Percentiles rank a stretch among this genome's conserved stretches.
Evolutionary conservation across 1,140 invertebrate genomes (phyloP).

Genomic region (Listronotus bonariensis): DNA sequence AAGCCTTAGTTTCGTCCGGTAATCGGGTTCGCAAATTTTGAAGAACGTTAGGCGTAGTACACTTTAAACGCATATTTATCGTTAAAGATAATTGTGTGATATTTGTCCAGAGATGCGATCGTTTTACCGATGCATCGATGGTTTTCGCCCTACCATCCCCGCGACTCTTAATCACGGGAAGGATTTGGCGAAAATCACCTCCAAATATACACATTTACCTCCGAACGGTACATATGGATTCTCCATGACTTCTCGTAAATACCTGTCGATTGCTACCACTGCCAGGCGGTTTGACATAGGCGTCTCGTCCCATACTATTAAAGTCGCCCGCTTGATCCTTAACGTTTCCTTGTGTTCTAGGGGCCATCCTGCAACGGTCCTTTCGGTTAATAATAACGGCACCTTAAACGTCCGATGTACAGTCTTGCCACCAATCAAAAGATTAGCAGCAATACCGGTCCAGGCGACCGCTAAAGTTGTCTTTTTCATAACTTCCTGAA

Average conservation of each 20-base stretch:
- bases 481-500: constrained; percentile 3
- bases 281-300: constrained; percentile 44
- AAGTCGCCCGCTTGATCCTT: not conserved
- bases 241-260: constrained; percentile 36
- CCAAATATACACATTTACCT: constrained; percentile 46
- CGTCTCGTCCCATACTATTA: constrained; percentile 51
- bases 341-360: not conserved
- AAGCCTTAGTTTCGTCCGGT: too few relatives aligned
- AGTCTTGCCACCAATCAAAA: constrained; percentile 44
- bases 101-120: not conserved
- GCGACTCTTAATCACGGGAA: constrained; percentile 33
- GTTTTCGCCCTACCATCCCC: too few relatives aligned
- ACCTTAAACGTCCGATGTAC: constrained; percentile 45
- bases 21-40: too few relatives aligned
- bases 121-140: not conserved
- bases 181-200: constrained; percentile 43
- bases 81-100: not conserved
- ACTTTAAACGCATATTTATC: not conserved
- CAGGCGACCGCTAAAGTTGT: constrained; percentile 40
- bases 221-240: constrained; percentile 39
- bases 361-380: not conserved
- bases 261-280: constrained; percentile 38
- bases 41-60: too few relatives aligned
- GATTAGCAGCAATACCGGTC: constrained; percentile 48
- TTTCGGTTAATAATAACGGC: too few relatives aligned